These are phyloP conservation scores for Melanotaenia nigrans DNA, from an alignment of 2,797 vertebrate species.

Conservation along the genomic window DNA sequence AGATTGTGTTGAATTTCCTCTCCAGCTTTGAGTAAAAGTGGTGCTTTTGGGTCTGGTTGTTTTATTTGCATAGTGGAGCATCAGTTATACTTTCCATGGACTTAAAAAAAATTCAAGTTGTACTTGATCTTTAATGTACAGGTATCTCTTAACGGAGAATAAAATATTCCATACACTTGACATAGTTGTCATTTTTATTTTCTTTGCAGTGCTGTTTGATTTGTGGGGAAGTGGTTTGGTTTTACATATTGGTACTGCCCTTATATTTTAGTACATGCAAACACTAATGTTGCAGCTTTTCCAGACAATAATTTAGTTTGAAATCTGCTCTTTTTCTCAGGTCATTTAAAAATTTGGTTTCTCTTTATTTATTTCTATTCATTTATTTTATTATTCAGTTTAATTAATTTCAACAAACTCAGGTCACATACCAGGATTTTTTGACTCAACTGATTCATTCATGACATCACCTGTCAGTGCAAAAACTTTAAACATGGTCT, in stretches of 20 bases:
- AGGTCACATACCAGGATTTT: too few relatives aligned
- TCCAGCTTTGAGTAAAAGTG: conserved; percentile 82
- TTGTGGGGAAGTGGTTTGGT: not conserved
- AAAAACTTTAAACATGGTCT: too few relatives aligned
- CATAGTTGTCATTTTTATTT: not conserved
- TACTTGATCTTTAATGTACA: conserved; percentile 90
- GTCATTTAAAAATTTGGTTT: not conserved
- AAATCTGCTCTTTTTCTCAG: not conserved
- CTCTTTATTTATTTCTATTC: too few relatives aligned
- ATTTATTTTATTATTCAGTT: too few relatives aligned
- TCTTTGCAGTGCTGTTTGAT: not conserved
- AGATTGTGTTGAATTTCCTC: conserved; percentile 90
- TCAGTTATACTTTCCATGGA: conserved; percentile 81
- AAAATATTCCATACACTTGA: conserved; percentile 81
- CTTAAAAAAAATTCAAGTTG: conserved; percentile 66
- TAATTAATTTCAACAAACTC: too few relatives aligned
- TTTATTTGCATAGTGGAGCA: conserved; percentile 76
- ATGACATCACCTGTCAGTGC: too few relatives aligned
- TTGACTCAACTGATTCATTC: too few relatives aligned
- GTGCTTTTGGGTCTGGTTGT: conserved; percentile 46
- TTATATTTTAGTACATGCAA: not conserved
- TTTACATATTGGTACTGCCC: not conserved
- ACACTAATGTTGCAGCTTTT: not conserved
- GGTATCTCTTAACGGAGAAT: conserved; percentile 85
- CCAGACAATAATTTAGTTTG: not conserved